phyloP scores from a whole-genome alignment of 2,113 vertebrate species.

The Amblyopsis rosae region DNA sequence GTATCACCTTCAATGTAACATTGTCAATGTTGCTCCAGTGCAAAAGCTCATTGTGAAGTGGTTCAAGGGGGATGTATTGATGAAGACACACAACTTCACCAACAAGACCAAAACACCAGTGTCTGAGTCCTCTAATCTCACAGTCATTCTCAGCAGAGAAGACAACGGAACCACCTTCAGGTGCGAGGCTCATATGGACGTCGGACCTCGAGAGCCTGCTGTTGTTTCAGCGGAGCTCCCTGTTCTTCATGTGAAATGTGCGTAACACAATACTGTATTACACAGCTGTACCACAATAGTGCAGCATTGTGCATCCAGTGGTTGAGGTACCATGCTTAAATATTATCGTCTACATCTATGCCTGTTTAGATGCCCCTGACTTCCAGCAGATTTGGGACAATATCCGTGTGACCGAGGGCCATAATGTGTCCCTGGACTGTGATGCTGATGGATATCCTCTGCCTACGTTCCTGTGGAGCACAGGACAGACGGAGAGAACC shows the following conservation, averaged over 20 bases:
- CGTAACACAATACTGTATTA: conserved; percentile 20
- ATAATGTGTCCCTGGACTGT: conserved; percentile 23
- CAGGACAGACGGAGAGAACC: accelerated
- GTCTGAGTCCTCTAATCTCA: background rate
- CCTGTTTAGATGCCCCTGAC: conserved; percentile 44
- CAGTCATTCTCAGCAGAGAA: accelerated
- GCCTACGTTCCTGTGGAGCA: conserved; percentile 21
- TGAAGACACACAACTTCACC: accelerated
- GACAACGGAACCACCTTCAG: conserved; percentile 30
- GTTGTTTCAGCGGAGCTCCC: background rate
- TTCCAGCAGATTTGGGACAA: accelerated
- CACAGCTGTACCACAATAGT: background rate
- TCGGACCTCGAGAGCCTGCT: background rate
- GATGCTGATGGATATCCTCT: conserved; percentile 29
- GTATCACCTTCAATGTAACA: conserved; percentile 63
- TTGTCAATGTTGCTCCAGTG: conserved; percentile 47
- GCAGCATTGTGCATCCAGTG: background rate
- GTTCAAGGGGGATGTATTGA: conserved; percentile 4
- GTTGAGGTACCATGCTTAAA: background rate
- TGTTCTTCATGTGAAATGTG: conserved; percentile 38
- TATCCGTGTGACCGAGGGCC: background rate
- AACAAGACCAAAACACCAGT: background rate
- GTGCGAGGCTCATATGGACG: conserved; percentile 56
- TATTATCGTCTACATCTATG: background rate
- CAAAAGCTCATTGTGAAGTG: conserved; percentile 49